Evolutionary conservation across 2,888 invertebrate species (phyloP).

Genomic region (Heliconius ethilla): DNA sequence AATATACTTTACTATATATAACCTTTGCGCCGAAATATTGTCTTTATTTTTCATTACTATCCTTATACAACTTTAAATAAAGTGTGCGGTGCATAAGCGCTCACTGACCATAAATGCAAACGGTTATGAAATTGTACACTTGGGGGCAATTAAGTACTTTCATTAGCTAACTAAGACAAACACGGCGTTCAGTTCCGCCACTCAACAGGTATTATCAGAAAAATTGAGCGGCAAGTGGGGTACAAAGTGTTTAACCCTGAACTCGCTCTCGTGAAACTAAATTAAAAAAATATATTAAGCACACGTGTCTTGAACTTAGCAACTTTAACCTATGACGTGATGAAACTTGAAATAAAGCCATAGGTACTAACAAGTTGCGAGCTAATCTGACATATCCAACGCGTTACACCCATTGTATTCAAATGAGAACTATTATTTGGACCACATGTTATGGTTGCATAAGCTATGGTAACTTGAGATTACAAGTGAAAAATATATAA

Average conservation of each 20-base stretch:
- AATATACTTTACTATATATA: too few species aligned
- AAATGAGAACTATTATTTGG: slow-evolving; percentile 37
- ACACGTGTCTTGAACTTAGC: background rate
- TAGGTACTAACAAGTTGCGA: slow-evolving; percentile 15
- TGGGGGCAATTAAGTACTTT: background rate
- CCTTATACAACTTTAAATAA: too few species aligned
- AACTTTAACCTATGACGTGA: slow-evolving; percentile 12
- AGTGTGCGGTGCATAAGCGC: too few species aligned
- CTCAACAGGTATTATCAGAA: background rate
- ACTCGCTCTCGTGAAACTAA: background rate
- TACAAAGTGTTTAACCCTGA: too few species aligned
- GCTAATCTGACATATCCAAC: slow-evolving; percentile 29
- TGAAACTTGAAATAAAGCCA: slow-evolving; percentile 19
- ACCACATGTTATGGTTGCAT: slow-evolving; percentile 32
- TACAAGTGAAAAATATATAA: slow-evolving; percentile 22
- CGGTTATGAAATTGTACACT: background rate
- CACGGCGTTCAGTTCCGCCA: background rate
- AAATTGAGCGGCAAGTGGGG: background rate
- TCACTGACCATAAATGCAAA: background rate
- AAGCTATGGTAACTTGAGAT: slow-evolving; percentile 24
- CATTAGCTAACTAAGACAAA: background rate
- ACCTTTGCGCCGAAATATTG: too few species aligned
- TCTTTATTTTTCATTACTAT: too few species aligned
- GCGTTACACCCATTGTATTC: slow-evolving; percentile 39
- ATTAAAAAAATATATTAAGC: background rate